Conservation (phyloP, 2,888 invertebrate species). For the Euplagia quadripunctaria region DNA sequence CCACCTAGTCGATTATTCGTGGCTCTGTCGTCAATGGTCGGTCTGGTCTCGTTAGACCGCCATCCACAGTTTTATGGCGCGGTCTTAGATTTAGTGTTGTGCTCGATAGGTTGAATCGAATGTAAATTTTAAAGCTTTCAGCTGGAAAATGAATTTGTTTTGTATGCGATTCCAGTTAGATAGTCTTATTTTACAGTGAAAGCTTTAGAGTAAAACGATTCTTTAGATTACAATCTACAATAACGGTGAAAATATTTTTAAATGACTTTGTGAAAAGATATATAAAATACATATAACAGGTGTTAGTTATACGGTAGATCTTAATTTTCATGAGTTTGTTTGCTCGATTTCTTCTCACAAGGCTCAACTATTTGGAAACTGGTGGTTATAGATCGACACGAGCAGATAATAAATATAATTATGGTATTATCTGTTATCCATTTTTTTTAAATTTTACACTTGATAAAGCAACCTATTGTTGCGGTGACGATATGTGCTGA, state of each 20-base stretch:
- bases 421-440: too few relatives aligned
- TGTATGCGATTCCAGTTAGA: constrained; percentile 1
- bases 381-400: too few relatives aligned
- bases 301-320: too few relatives aligned
- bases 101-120: constrained; percentile 28
- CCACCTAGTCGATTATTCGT: constrained; percentile 46
- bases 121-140: constrained; percentile 27
- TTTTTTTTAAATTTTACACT: too few relatives aligned
- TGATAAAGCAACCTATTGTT: too few relatives aligned
- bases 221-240: neutral
- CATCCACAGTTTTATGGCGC: constrained; percentile 39
- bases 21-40: constrained; percentile 22
- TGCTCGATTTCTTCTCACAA: too few relatives aligned
- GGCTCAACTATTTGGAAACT: too few relatives aligned
- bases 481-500: too few relatives aligned
- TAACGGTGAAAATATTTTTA: neutral
- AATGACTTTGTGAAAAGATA: too few relatives aligned
- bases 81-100: constrained; percentile 45
- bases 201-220: neutral
- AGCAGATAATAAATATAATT: too few relatives aligned
- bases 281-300: too few relatives aligned
- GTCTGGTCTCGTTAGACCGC: constrained; percentile 35
- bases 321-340: too few relatives aligned
- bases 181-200: neutral
- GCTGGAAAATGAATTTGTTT: constrained; percentile 19